Conservation (phyloP, 2,797 vertebrate genomes). For the Chloroceryle amazona region DNA sequence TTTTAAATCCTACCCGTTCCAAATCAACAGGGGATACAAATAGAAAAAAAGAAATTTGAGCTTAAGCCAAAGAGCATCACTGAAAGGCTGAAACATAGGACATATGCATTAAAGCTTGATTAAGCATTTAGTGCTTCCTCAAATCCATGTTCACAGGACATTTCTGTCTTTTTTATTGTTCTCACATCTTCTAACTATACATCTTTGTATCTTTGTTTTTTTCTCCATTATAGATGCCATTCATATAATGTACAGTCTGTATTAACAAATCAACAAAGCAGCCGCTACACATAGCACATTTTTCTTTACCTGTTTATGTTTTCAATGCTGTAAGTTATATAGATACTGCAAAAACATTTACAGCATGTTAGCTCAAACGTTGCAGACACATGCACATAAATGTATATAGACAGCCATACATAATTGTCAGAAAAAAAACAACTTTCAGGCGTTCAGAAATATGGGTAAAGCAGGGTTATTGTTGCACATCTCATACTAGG, state of each 20-base stretch:
- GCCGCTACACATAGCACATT: not conserved
- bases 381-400: not conserved
- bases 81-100: conserved; percentile 1
- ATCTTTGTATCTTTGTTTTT: conserved; percentile 12
- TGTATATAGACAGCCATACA: not conserved
- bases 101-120: conserved; percentile 10
- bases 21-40: not conserved
- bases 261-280: conserved; percentile 45
- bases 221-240: not conserved
- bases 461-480: not conserved
- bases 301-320: not conserved
- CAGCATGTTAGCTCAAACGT: not conserved
- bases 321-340: not conserved
- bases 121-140: conserved; percentile 41
- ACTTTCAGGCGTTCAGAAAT: conserved; percentile 48
- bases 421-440: not conserved
- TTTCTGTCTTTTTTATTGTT: not conserved
- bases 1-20: not conserved
- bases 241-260: conserved; percentile 5
- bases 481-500: not conserved
- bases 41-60: not conserved
- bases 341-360: conserved; percentile 14
- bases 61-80: not conserved
- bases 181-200: not conserved
- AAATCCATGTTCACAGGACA: not conserved